Conservation (phyloP, 1,140 invertebrate species). For the Zaprionus vittiger region DNA sequence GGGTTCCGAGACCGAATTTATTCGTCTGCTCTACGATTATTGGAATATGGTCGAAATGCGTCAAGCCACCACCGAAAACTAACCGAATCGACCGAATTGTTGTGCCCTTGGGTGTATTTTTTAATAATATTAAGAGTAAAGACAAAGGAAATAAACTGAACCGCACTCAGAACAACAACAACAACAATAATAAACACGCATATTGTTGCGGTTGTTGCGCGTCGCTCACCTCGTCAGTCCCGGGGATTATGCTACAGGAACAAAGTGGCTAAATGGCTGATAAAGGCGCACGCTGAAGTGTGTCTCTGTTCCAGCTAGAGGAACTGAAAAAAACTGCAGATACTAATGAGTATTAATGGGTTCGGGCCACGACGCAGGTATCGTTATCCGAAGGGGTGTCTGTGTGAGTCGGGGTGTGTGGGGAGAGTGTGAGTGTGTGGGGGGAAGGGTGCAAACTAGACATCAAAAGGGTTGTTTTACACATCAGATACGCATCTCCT, state of each 20-base stretch:
- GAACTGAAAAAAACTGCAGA: slow-evolving; percentile 43
- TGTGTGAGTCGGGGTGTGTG: slow-evolving; percentile 3
- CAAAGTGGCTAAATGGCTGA: slow-evolving; percentile 80
- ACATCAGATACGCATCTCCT: slow-evolving; percentile 59
- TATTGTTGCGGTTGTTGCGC: slow-evolving; percentile 70
- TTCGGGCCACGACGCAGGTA: slow-evolving; percentile 52
- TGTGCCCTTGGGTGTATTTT: slow-evolving; percentile 78
- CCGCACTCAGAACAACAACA: slow-evolving; percentile 45
- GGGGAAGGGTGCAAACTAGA: slow-evolving; percentile 35
- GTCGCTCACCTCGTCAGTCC: slow-evolving; percentile 6
- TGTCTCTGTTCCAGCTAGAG: slow-evolving; percentile 19
- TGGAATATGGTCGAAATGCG: slow-evolving; percentile 46
- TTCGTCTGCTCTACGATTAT: slow-evolving; percentile 56
- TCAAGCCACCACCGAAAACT: slow-evolving; percentile 59
- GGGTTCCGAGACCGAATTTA: slow-evolving; percentile 59
- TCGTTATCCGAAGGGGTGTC: neutral
- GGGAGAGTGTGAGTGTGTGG: slow-evolving; percentile 24
- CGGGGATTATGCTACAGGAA: slow-evolving; percentile 51
- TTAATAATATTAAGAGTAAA: slow-evolving; percentile 82
- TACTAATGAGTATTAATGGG: slow-evolving; percentile 82
- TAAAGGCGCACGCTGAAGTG: slow-evolving; percentile 69
- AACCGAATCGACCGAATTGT: slow-evolving; percentile 76
- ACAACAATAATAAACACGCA: slow-evolving; percentile 76
- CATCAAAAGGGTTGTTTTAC: slow-evolving; percentile 68
- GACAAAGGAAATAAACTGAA: slow-evolving; percentile 54